A percentile compares a stretch with the other conserved stretches of the same genome.
Evolutionary conservation across 1,140 invertebrate species (phyloP).

Genomic region (Bombus breviceps): DNA sequence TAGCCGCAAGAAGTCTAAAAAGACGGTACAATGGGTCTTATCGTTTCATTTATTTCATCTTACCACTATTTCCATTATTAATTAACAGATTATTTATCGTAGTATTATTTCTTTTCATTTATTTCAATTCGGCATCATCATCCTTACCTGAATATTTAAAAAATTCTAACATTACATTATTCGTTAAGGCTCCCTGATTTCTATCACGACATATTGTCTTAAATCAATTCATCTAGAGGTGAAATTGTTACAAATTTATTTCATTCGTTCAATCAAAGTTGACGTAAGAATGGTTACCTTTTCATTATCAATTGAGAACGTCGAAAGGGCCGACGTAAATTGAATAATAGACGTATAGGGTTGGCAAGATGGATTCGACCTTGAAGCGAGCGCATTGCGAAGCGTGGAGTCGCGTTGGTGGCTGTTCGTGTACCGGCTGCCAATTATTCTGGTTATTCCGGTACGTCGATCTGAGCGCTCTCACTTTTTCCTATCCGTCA

Average conservation of each 20-base stretch:
- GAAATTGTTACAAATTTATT: background rate
- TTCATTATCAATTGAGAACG: background rate
- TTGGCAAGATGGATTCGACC: conserved; percentile 34
- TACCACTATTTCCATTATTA: no score
- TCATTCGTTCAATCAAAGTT: background rate
- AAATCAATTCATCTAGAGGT: background rate
- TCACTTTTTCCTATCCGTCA: conserved; percentile 55
- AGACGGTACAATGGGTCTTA: background rate
- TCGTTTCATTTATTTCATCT: background rate
- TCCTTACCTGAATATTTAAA: background rate
- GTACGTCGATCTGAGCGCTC: conserved; percentile 58
- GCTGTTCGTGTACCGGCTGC: conserved; percentile 48
- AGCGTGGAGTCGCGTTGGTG: conserved; percentile 9
- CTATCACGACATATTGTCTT: background rate
- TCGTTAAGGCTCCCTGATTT: no score
- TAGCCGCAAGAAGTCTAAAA: no score
- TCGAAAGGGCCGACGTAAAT: background rate
- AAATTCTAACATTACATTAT: background rate
- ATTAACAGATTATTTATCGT: no score
- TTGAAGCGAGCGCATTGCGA: conserved; percentile 31
- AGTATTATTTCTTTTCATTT: background rate
- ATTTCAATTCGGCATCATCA: background rate
- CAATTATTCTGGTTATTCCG: conserved; percentile 75
- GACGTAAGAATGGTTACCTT: background rate
- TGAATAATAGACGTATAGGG: conserved; percentile 2